Percentiles rank a stretch among this genome's conserved stretches.
These are phyloP conservation scores for Diarsia mendica DNA, from an alignment of 2,888 invertebrate species.

Conservation along the genomic window DNA sequence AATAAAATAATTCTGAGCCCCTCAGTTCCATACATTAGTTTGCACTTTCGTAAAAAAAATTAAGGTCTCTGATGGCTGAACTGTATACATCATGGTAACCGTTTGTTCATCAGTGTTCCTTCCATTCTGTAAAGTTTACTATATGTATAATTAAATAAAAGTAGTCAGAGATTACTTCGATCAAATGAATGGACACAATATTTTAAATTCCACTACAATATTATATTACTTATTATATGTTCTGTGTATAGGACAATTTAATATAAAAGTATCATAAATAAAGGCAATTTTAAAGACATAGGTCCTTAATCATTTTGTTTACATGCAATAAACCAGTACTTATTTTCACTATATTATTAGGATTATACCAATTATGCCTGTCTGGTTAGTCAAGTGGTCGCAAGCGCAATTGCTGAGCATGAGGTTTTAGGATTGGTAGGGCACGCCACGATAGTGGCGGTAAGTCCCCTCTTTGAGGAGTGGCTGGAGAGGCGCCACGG, in stretches of 20 bases:
- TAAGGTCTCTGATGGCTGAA: background rate
- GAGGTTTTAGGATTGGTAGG: background rate
- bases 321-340: constrained; percentile 7
- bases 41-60: background rate
- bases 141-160: background rate
- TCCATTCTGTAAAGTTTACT: background rate
- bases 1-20: background rate
- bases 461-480: too few relatives aligned
- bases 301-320: background rate
- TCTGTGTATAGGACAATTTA: background rate
- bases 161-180: constrained; percentile 3
- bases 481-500: too few relatives aligned
- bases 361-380: background rate
- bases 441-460: too few relatives aligned
- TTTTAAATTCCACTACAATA: background rate
- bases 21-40: background rate
- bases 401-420: background rate
- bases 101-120: background rate
- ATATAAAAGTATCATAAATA: background rate
- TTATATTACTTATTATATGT: constrained; percentile 1
- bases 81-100: background rate
- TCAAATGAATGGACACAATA: constrained; percentile 1
- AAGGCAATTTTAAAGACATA: background rate
- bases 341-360: background rate
- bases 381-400: background rate